A percentile compares a stretch with the other conserved stretches of the same genome.
phyloP scores from a whole-genome alignment of 2,113 vertebrate genomes.

The Indri indri region DNA sequence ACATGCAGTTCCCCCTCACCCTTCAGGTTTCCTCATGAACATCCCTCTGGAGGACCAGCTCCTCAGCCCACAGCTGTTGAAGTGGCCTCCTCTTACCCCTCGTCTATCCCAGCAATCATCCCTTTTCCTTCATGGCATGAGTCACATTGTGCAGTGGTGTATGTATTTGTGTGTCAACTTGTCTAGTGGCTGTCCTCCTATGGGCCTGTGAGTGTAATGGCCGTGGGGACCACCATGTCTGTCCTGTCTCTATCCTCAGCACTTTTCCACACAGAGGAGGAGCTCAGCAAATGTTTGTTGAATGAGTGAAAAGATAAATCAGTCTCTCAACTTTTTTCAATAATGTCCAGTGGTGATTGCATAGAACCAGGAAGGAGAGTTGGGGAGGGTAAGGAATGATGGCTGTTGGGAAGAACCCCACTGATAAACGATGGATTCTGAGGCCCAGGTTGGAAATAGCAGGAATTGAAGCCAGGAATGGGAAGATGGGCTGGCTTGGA shows the following conservation, averaged over 20 bases:
- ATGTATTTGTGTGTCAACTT: neutral
- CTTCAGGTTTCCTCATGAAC: neutral
- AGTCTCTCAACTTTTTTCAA: neutral
- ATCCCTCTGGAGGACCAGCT: rapidly evolving
- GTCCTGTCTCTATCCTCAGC: neutral
- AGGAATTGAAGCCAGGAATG: neutral
- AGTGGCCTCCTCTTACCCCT: rapidly evolving
- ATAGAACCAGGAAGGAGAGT: neutral
- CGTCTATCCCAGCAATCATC: rapidly evolving
- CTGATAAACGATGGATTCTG: neutral
- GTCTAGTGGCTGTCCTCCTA: neutral
- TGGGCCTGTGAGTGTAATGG: neutral
- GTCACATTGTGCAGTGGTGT: neutral
- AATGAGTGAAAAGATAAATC: neutral
- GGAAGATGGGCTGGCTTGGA: too few relatives aligned
- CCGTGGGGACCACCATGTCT: rapidly evolving
- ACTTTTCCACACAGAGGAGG: neutral
- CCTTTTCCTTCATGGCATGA: neutral
- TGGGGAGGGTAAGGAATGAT: neutral
- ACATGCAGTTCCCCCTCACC: neutral
- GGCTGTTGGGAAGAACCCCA: neutral
- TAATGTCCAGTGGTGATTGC: neutral
- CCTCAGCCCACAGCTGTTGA: neutral
- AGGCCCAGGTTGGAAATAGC: neutral
- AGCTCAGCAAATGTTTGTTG: neutral